Evolutionary conservation across 35 echinoderm and acorn worm genomes (phyloP), one percentile per base, ranked within the genome.

Genomic region (Eucidaris tribuloides): DNA sequence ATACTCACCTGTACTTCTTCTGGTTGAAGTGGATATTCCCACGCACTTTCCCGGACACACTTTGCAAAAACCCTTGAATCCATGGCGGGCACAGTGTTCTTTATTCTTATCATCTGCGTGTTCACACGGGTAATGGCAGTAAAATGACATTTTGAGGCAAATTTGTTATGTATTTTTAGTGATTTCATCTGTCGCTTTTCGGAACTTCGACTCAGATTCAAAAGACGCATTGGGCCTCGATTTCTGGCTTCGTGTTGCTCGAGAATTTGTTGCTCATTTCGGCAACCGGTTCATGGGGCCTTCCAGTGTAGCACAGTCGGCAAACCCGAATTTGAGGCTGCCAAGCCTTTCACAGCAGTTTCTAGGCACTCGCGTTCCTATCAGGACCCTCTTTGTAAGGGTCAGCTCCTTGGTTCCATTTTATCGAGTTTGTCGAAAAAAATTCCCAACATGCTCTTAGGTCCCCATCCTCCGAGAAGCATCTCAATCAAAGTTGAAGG

Each of bases 401-500:
- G 22, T 31, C 80, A 57, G 38, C 85, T 87, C 39, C 13, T 82
- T 25, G 74, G 15, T 25, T 87, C 76, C 13, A 71, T 22, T 20
- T 58, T 0, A 4, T 29, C 25, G 11, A 87, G 55, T 33, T 35
- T 60, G 20, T 15, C 0, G 41, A 87, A 87, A 48, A 81, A 81
- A 17, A 18, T 40, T 23, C 5, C n/a, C n/a, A n/a, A 28, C 20
- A 91, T 86, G 38, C 89, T 92, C 9, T 86, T 65, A n/a, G 18
- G 37, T 49, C 5, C 89, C 89, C 89, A 92, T 92, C 15, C 80
- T 23, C 89, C 89, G 86, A 37, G 86, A 92, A 82, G 86, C 86
- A 44, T 86, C 55, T n/a, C n/a, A n/a, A 42, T 82, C 83, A 81
- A 86, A 92, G 30, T 52, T 35, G 5, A 41, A 17, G 13, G 36